Conservation (phyloP, 2,797 vertebrate genomes). For the Xiphorhynchus erythropygius region DNA sequence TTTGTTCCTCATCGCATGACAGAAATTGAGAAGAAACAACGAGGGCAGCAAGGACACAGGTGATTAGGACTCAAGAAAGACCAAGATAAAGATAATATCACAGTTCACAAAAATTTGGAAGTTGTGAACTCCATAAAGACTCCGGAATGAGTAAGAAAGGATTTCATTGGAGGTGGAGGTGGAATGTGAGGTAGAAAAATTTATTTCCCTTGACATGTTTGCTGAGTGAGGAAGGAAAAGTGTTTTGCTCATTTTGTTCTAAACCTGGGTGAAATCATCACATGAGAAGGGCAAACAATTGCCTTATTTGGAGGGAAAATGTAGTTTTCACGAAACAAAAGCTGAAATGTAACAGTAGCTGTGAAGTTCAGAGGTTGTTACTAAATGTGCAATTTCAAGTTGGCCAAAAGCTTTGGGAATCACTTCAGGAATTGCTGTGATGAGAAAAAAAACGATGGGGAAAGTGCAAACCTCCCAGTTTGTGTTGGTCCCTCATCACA, state of each 20-base stretch:
- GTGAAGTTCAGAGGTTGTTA: background rate
- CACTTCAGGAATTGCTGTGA: background rate
- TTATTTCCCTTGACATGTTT: background rate
- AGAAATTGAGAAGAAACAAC: background rate
- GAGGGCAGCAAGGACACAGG: background rate
- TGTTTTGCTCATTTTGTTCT: background rate
- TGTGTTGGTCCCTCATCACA: background rate
- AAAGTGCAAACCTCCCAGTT: background rate
- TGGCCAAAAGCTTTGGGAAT: background rate
- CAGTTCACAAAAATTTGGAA: background rate
- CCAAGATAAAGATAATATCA: background rate
- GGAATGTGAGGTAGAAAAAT: background rate
- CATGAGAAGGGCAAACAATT: background rate
- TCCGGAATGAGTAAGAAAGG: background rate
- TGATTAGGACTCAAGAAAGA: background rate
- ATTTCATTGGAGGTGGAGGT: background rate
- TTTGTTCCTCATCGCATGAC: background rate
- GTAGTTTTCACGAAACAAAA: background rate
- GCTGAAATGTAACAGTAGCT: background rate
- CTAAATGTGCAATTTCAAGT: background rate
- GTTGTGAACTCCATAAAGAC: background rate
- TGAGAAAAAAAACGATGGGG: background rate
- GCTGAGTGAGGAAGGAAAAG: background rate
- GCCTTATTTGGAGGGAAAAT: background rate
- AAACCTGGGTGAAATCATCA: background rate